Conservation (phyloP, 1,140 invertebrate species). For the Eurosta solidaginis region DNA sequence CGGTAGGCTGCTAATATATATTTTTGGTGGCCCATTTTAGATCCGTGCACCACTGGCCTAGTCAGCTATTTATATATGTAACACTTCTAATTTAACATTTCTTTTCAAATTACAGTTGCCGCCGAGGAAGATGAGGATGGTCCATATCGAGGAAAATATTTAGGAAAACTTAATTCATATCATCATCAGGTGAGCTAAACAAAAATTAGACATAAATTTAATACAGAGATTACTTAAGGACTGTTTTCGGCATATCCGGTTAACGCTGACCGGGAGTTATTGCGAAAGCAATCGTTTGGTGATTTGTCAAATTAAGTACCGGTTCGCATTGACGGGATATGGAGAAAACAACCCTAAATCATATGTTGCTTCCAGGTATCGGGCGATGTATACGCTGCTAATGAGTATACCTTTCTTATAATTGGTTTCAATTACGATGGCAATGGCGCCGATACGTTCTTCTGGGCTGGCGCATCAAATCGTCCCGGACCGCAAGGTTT, state of each 20-base stretch:
- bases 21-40: too few relatives aligned
- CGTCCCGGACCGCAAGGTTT: slow-evolving; percentile 87
- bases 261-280: too few relatives aligned
- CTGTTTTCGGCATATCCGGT: too few relatives aligned
- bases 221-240: too few relatives aligned
- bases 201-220: slow-evolving; percentile 11
- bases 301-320: background rate
- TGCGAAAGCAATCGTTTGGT: background rate
- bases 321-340: too few relatives aligned
- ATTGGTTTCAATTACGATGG: slow-evolving; percentile 90
- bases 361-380: slow-evolving; percentile 66
- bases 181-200: slow-evolving; percentile 70
- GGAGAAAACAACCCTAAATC: too few relatives aligned
- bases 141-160: slow-evolving; percentile 77
- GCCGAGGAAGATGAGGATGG: slow-evolving; percentile 65
- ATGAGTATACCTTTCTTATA: slow-evolving; percentile 82
- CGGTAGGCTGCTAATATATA: too few relatives aligned
- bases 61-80: too few relatives aligned
- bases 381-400: slow-evolving; percentile 88
- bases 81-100: too few relatives aligned
- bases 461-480: slow-evolving; percentile 88
- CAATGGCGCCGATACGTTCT: slow-evolving; percentile 87
- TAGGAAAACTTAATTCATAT: slow-evolving; percentile 88
- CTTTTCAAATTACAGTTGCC: slow-evolving; percentile 37
- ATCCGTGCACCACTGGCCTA: too few relatives aligned